Conservation (phyloP, 2,113 vertebrate genomes). For the Rafetus swinhoei region DNA sequence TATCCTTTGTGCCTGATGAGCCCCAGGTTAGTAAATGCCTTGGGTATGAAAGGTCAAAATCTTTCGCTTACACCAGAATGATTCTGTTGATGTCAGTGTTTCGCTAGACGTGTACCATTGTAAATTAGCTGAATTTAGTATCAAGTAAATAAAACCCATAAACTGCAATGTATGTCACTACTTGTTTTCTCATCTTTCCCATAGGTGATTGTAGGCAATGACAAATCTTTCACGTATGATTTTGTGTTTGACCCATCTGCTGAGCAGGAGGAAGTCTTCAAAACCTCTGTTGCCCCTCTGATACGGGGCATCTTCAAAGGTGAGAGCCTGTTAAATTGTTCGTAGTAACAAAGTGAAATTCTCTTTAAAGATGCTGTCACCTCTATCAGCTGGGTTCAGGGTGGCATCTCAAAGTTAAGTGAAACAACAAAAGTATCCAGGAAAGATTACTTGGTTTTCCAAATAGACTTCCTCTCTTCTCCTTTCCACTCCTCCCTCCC, state of each 20-base stretch:
- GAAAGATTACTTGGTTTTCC: rapidly evolving
- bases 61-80: neutral
- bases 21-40: conserved; percentile 83
- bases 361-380: rapidly evolving
- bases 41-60: rapidly evolving
- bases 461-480: no score
- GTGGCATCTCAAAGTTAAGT: rapidly evolving
- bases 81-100: neutral
- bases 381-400: neutral
- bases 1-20: conserved; percentile 90
- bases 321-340: conserved; percentile 51
- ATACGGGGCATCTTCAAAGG: conserved; percentile 93
- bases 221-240: conserved; percentile 95
- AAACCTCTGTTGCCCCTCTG: conserved; percentile 84
- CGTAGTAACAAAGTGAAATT: rapidly evolving
- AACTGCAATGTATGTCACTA: rapidly evolving
- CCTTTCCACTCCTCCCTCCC: no score
- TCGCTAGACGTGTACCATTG: neutral
- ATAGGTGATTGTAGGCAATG: conserved; percentile 90
- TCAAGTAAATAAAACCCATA: neutral
- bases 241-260: conserved; percentile 92
- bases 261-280: conserved; percentile 96
- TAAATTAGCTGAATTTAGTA: neutral
- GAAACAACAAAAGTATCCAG: neutral
- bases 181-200: neutral